Base-by-base conservation (phyloP, 2,113 vertebrate genomes). In the Butorides virescens region DNA sequence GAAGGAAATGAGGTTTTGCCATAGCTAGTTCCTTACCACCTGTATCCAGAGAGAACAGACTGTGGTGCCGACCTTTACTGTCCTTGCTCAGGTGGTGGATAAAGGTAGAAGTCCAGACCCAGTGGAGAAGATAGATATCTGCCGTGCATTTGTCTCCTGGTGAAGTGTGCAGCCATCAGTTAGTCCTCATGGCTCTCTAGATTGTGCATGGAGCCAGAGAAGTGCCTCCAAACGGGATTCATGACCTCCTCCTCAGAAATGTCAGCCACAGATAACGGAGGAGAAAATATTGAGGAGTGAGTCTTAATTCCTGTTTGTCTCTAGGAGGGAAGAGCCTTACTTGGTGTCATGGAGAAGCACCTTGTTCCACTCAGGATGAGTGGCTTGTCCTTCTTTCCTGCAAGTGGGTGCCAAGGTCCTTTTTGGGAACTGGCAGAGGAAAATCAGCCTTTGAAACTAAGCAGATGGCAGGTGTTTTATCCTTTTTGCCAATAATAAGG, bases 1-100 rank as follows among this genome's bases (percentile, higher is more conserved):
- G 71, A 93, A 82, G 79, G 84, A 86, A 91, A 74, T 65, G 70
- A 74, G 46, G 75, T 61, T 94, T 85, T 86, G 36, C 84, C 59
- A 21, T 37, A 55, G 79, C 32, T 70, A 61, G 93, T 91, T 88
- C 55, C 65, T 82, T 88, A 34, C 50, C 53, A 70, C 83, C 65
- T 82, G 70, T 46, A 73, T 32, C 65, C 59, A 73, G 53, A 73
- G 75, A 55, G 70, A 68, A 80, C 17, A 44, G 22, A 15, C 30
- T 76, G 49, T 42, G 39, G 21, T 68, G 59, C 59, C 63, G 77
- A 16, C 13, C n/a, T 93, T 77, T 37, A 16, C 27, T 81, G 37
- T 68, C 30, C 25, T 58, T 55, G 17, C 32, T 81, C 14, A 21
- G 44, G 49, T 0, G 0, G 29, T 65, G 29, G 50, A 34, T 55